Evolutionary conservation across 2,888 invertebrate genomes (phyloP), one percentile per base, ranked within the genome.

Genomic region (Steinernema hermaphroditum): DNA sequence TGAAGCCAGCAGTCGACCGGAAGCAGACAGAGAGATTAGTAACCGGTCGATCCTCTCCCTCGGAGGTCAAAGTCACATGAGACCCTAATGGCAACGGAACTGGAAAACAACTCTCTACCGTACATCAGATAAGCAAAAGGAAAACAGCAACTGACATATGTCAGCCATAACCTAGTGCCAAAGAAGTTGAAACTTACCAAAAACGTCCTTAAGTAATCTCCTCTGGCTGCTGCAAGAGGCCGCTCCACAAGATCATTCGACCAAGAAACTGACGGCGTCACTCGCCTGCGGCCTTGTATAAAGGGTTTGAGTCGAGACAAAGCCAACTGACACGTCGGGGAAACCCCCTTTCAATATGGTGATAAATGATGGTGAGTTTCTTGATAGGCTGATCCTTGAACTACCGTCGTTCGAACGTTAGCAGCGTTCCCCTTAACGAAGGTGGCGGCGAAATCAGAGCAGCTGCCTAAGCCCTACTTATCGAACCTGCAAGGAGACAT

Each of bases 371-470:
- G 6, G 2, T 16, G 6, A 27, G 22, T 27, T 27, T 27, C 16
- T 54, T 27, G 22, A 27, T 37, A 37, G 12, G 2, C 54, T 54
- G 27, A 54, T 54, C 54, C 54, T 54, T 54, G 54, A 54, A 54
- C 54, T 54, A 22, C 54, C 54, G 22, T 27, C 9, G 27, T 24
- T 27, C 27, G 27, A 22, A 22, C 54, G 54, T 12, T 54, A 27
- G 19, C 24, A 54, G 24, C 54, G 54, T 16, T 4, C 4, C n/a
- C 27, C 19, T 54, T 24, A 22, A 54, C 54, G 54, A 27, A 22
- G 54, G 54, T 22, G 54, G 9, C 54, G 6, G 27, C 27, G 6
- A 54, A 27, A 54, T 27, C 27, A 24, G 27, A 27, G 27, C 54
- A 54, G 54, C 54, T 54, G 54, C 22, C 22, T n/a, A n/a, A n/a